Conservation (phyloP, 2,888 invertebrate species). For the Cloeon dipterum region DNA sequence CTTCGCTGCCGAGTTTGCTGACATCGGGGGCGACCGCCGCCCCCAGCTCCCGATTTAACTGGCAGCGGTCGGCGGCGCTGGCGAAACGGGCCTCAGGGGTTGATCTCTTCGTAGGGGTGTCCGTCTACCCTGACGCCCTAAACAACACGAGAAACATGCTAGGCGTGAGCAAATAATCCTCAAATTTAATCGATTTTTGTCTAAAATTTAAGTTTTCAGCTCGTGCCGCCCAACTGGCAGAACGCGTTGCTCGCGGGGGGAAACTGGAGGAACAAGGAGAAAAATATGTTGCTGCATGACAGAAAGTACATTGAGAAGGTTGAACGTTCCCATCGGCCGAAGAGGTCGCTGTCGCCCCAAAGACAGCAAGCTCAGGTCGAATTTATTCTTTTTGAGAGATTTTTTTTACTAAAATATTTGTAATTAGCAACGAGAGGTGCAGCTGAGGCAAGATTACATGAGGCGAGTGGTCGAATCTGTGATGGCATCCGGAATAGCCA, state of each 20-base stretch:
- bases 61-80: neutral
- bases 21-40: neutral
- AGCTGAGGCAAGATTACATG: neutral
- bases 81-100: neutral
- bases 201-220: neutral
- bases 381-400: too few relatives aligned
- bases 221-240: neutral
- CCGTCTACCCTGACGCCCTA: neutral
- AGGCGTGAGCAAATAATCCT: neutral
- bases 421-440: neutral
- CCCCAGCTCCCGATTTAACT: neutral
- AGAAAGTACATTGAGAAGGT: too few relatives aligned
- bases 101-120: neutral
- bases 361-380: too few relatives aligned
- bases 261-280: too few relatives aligned
- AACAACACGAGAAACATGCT: neutral
- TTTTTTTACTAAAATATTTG: too few relatives aligned
- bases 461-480: neutral
- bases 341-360: too few relatives aligned
- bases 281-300: too few relatives aligned
- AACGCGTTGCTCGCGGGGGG: neutral
- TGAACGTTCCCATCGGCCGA: too few relatives aligned
- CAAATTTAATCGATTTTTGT: neutral
- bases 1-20: neutral
- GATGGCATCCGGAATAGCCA: neutral